These are phyloP conservation scores for Syndactyla subalaris DNA, from an alignment of 2,797 vertebrate genomes.

Conservation along the genomic window DNA sequence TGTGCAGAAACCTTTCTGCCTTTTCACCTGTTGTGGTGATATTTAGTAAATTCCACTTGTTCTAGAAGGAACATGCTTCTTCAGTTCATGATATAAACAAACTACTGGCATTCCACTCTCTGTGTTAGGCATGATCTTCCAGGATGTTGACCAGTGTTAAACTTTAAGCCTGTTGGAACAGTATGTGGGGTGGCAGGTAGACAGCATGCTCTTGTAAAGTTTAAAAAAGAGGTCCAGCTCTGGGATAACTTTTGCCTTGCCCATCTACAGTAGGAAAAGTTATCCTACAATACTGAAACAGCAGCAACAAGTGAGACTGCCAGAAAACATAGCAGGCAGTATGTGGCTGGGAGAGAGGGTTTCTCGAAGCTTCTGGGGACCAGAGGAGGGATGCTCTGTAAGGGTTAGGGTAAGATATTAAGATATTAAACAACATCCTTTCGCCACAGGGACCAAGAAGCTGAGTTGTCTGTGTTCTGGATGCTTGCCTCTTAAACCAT, in stretches of 20 bases:
- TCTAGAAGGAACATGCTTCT: not conserved
- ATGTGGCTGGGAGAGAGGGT: not conserved
- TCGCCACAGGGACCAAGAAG: not conserved
- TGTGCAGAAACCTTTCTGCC: not conserved
- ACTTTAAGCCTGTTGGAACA: not conserved
- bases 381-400: not conserved
- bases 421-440: not conserved
- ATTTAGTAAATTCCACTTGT: not conserved
- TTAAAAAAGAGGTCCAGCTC: not conserved
- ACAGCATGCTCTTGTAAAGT: not conserved
- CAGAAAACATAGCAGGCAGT: not conserved
- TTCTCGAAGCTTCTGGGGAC: not conserved
- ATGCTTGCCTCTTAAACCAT: not conserved
- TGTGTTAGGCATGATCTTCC: not conserved
- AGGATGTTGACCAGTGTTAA: not conserved
- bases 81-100: not conserved
- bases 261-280: not conserved
- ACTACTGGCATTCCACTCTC: not conserved
- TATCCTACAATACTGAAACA: not conserved
- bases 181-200: not conserved
- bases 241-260: not conserved
- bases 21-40: not conserved
- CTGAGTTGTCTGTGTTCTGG: not conserved
- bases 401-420: too few relatives aligned
- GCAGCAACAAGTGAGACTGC: not conserved